These are phyloP conservation scores for Sander vitreus DNA, from an alignment of 2,113 vertebrate species.

Conservation along the genomic window DNA sequence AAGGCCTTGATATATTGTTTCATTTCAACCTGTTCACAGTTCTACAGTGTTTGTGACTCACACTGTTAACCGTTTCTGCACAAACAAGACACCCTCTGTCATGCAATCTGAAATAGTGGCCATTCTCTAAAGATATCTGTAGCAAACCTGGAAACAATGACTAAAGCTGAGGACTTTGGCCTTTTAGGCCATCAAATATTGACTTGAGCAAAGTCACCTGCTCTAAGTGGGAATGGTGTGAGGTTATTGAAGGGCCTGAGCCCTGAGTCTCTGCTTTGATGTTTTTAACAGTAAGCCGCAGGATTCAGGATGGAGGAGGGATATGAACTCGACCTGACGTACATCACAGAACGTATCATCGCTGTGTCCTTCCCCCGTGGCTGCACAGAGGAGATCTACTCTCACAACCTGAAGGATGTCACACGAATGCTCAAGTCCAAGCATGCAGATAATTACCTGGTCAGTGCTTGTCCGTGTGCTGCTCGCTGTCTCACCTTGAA, in stretches of 20 bases:
- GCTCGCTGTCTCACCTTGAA: constrained; percentile 1
- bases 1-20: constrained; percentile 10
- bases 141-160: constrained; percentile 55
- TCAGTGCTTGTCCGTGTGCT: constrained; percentile 70
- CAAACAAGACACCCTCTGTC: constrained; percentile 63
- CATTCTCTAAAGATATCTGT: constrained; percentile 49
- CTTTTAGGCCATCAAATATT: constrained; percentile 67
- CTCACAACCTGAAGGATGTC: constrained; percentile 91
- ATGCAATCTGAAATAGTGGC: constrained; percentile 48
- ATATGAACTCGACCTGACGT: constrained; percentile 95
- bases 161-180: constrained; percentile 72
- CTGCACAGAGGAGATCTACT: constrained; percentile 92
- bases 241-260: constrained; percentile 18
- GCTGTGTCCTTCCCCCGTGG: constrained; percentile 91
- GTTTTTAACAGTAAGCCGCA: constrained; percentile 47
- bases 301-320: constrained; percentile 90
- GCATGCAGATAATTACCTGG: constrained; percentile 96
- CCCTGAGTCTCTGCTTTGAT: constrained; percentile 14
- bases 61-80: constrained; percentile 40
- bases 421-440: constrained; percentile 96
- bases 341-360: constrained; percentile 96
- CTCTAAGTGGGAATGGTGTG: constrained; percentile 16
- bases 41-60: constrained; percentile 28
- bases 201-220: constrained; percentile 55
- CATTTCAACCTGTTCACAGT: neutral